Evolutionary conservation across 1,140 invertebrate species (phyloP).

Genomic region (Arion vulgaris): DNA sequence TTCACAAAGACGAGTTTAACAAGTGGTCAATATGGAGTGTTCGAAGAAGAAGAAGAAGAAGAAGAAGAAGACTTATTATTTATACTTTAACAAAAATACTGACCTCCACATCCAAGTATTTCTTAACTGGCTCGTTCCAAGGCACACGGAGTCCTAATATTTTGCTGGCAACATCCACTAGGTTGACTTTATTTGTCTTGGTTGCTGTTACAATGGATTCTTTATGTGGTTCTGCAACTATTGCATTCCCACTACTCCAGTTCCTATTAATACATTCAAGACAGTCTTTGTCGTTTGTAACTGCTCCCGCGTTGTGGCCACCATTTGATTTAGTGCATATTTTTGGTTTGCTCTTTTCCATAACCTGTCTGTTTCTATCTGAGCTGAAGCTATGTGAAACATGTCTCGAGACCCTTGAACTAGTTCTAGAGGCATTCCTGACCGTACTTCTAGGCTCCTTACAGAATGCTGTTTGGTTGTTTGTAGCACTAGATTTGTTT

Average conservation of each 20-base stretch:
- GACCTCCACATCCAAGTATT: not conserved
- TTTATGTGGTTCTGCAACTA: not conserved
- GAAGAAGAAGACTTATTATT: too few relatives aligned
- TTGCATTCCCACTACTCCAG: not conserved
- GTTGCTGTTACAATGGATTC: not conserved
- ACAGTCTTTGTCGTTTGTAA: not conserved
- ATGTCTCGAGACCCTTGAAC: not conserved
- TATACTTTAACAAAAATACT: too few relatives aligned
- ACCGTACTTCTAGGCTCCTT: not conserved
- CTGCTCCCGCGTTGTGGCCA: not conserved
- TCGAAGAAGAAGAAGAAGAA: too few relatives aligned
- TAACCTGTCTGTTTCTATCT: not conserved
- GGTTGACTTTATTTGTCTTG: not conserved
- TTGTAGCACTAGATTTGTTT: not conserved
- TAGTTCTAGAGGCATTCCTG: not conserved
- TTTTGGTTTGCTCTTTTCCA: not conserved
- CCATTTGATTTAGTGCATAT: not conserved
- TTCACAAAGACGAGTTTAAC: too few relatives aligned
- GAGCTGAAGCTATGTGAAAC: not conserved
- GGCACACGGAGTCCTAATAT: not conserved
- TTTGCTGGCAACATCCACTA: slow-evolving; percentile 1
- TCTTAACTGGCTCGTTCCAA: not conserved
- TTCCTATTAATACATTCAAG: not conserved
- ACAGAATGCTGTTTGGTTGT: not conserved
- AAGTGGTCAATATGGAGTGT: too few relatives aligned